Percentiles rank a stretch among this genome's conserved stretches.
phyloP scores from a whole-genome alignment of 1,140 invertebrate species.

The Lepidostoma basale region DNA sequence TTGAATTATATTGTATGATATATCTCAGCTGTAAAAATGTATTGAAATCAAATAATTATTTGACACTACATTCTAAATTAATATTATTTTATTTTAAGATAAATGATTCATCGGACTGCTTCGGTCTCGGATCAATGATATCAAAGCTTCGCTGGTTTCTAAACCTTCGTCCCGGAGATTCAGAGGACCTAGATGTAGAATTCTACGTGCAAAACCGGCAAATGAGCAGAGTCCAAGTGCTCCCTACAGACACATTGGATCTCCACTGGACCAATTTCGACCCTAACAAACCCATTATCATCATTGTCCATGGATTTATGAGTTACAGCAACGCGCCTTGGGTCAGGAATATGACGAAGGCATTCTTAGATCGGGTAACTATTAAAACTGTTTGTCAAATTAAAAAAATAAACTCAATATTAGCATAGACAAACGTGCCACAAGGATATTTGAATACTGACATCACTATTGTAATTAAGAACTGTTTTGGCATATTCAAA shows the following conservation, averaged over 20 bases:
- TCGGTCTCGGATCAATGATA: constrained; percentile 50
- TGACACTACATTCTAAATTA: too few species aligned
- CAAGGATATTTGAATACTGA: too few species aligned
- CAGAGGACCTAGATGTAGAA: constrained; percentile 48
- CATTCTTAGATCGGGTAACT: constrained; percentile 60
- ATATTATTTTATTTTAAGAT: too few species aligned
- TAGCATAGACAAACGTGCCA: too few species aligned
- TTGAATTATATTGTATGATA: too few species aligned
- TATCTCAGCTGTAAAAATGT: too few species aligned
- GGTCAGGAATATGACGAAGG: constrained; percentile 59
- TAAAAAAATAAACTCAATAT: too few species aligned
- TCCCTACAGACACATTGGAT: constrained; percentile 59
- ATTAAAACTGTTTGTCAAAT: too few species aligned
- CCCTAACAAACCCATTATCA: constrained; percentile 55
- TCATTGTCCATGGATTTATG: constrained; percentile 66
- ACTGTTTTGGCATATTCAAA: too few species aligned
- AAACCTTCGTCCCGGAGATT: constrained; percentile 37
- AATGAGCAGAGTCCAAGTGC: constrained; percentile 45
- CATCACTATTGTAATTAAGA: too few species aligned
- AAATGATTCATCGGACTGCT: constrained; percentile 48
- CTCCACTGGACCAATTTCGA: constrained; percentile 63
- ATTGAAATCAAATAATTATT: too few species aligned
- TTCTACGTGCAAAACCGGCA: constrained; percentile 50
- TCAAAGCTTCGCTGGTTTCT: constrained; percentile 47
- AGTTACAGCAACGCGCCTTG: constrained; percentile 61